phyloP scores from a whole-genome alignment of 2,888 invertebrate genomes.

The Trypoxylon attenuatum region DNA sequence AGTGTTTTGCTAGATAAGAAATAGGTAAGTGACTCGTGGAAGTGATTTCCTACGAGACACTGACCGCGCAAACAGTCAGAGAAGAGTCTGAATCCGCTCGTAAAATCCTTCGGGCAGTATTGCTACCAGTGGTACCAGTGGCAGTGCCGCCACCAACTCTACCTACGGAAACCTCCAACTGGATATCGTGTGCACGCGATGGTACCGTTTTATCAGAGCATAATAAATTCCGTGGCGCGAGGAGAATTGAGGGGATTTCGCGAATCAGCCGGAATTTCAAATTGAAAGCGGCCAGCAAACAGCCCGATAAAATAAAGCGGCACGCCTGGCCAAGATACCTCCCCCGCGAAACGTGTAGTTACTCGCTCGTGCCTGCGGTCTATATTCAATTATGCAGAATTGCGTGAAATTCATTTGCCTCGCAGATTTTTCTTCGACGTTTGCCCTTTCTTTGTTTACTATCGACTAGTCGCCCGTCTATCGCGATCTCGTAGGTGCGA shows the following conservation, averaged over 20 bases:
- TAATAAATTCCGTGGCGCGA: neutral
- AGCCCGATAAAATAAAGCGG: conserved; percentile 7
- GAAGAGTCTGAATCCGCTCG: too few species aligned
- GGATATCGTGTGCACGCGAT: too few species aligned
- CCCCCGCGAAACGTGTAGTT: conserved; percentile 7
- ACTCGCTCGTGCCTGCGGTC: conserved; percentile 15
- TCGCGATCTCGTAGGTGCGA: too few species aligned
- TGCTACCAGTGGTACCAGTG: too few species aligned
- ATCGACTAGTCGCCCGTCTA: too few species aligned
- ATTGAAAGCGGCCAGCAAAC: conserved; percentile 24
- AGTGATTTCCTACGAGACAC: too few species aligned
- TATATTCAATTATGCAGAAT: conserved; percentile 54
- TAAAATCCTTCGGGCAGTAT: too few species aligned
- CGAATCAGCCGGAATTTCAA: conserved; percentile 13
- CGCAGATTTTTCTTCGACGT: conserved; percentile 20
- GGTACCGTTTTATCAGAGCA: neutral
- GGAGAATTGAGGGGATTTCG: conserved; percentile 1
- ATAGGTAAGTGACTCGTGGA: too few species aligned
- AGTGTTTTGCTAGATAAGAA: too few species aligned
- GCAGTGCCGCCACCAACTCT: too few species aligned
- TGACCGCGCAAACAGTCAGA: too few species aligned
- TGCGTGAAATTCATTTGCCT: conserved; percentile 45
- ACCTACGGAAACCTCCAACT: too few species aligned
- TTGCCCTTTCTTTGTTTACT: neutral
- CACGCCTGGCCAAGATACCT: conserved; percentile 12